Percentiles rank a stretch among this genome's conserved stretches.
Evolutionary conservation across 2,113 vertebrate genomes (phyloP).

Genomic region (Synchiropus splendidus): DNA sequence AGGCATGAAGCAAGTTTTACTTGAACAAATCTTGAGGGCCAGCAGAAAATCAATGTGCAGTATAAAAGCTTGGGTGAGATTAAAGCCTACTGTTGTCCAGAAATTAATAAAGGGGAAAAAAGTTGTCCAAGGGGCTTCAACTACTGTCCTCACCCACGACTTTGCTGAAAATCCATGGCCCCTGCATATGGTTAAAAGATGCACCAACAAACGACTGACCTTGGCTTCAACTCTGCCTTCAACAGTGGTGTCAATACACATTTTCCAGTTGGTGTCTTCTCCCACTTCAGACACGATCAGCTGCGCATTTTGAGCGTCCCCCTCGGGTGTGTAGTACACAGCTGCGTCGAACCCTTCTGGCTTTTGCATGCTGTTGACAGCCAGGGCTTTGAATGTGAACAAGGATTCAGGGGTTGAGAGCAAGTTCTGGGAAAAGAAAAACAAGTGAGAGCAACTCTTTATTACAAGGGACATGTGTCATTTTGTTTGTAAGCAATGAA

Average conservation of each 20-base stretch:
- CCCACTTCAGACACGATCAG: slow-evolving; percentile 57
- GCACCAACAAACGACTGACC: slow-evolving; percentile 29
- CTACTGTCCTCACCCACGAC: too few relatives aligned
- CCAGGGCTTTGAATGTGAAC: slow-evolving; percentile 45
- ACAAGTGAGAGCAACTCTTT: too few relatives aligned
- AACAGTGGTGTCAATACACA: slow-evolving; percentile 47
- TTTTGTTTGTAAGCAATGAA: neutral
- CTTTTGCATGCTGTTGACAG: slow-evolving; percentile 36
- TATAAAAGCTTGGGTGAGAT: too few relatives aligned
- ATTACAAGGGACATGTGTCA: too few relatives aligned
- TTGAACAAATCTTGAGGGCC: too few relatives aligned
- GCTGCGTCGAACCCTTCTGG: slow-evolving; percentile 49
- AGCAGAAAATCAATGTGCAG: too few relatives aligned
- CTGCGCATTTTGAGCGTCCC: slow-evolving; percentile 24
- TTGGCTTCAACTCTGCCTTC: slow-evolving; percentile 13
- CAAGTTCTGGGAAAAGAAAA: slow-evolving; percentile 24
- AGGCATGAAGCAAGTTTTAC: too few relatives aligned
- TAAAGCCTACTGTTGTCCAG: too few relatives aligned
- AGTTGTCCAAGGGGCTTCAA: too few relatives aligned
- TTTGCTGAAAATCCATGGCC: too few relatives aligned
- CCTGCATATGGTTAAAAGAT: too few relatives aligned
- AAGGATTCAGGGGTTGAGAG: slow-evolving; percentile 28
- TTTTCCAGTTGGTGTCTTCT: slow-evolving; percentile 65
- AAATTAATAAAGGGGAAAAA: too few relatives aligned
- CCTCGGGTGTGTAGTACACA: slow-evolving; percentile 42